Evolutionary conservation across 1,140 invertebrate genomes (phyloP), one percentile per base, ranked within the genome.

Genomic region (Lepidurus packardi): DNA sequence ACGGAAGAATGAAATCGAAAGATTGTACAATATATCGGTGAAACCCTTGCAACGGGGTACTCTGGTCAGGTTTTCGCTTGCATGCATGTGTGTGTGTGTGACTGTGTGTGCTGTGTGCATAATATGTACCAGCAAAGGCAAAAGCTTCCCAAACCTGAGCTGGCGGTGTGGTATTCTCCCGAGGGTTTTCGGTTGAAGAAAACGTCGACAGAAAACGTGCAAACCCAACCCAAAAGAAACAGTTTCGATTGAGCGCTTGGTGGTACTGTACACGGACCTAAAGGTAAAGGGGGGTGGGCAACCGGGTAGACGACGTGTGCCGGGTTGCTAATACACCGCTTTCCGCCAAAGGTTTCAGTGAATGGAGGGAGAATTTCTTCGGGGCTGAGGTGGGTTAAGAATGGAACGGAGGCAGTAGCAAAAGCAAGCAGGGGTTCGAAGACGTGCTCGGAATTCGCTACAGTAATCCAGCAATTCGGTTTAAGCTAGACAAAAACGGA

Each of bases 381-480:
- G 13, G 53, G 9, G n/a, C 21, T 5, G 53, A 16, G 53, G 8
- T 65, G 53, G 21, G 53, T 13, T 13, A 7, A 13, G 21, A 65
- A 65, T 65, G 53, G 53, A 65, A 65, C 53, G 53, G 6, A 65
- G 53, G 53, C 53, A 65, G 53, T 9, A 65, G 53, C 53, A 65
- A 65, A 34, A 34, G 34, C 34, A 34, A 34, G 34, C 34, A 34
- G 53, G 47, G 16, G 16, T 13, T 21, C 21, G 13, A 7, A 13
- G 53, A 65, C 53, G 53, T 65, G 53, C 53, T n/a, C 7, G 16
- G 53, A 7, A 65, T 65, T 34, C 13, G 53, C 53, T 65, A 65
- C 53, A 5, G 53, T 16, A 13, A 65, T 65, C 21, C 16, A 65
- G 21, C 53, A 65, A 65, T 65, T 65, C 53, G 21, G 16, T 65